A percentile compares a stretch with the other conserved stretches of the same genome.
These are phyloP conservation scores for Pangasianodon gigas DNA, from an alignment of 2,113 vertebrate species.

Conservation along the genomic window DNA sequence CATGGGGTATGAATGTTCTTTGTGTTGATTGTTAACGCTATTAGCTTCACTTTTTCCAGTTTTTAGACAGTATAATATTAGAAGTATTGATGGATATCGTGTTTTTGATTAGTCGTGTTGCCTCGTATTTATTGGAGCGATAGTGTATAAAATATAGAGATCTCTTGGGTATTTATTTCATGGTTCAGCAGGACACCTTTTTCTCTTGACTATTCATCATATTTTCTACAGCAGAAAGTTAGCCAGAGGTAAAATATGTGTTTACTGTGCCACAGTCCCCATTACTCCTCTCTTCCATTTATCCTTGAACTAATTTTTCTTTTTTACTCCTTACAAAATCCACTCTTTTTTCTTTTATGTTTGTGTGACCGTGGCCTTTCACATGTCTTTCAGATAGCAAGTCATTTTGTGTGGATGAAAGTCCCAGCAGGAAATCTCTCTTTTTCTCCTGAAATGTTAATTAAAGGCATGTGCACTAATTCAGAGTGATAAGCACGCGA, in stretches of 20 bases:
- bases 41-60: not conserved
- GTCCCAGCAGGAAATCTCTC: constrained; percentile 4
- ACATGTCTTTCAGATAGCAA: constrained; percentile 22
- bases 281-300: constrained; percentile 5
- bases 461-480: constrained; percentile 67
- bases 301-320: not conserved
- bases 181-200: not conserved
- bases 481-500: constrained; percentile 62
- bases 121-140: not conserved
- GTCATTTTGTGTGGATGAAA: constrained; percentile 24
- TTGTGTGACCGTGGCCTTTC: constrained; percentile 27
- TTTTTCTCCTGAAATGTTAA: constrained; percentile 65
- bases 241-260: not conserved
- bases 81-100: not conserved
- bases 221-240: constrained; percentile 8
- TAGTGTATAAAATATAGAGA: not conserved
- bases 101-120: not conserved
- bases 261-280: constrained; percentile 5
- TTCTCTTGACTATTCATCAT: not conserved
- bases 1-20: not conserved
- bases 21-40: not conserved
- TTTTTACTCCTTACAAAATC: not conserved
- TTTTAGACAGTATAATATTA: not conserved
- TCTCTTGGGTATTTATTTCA: not conserved
- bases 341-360: not conserved